Percentiles rank a stretch among this genome's conserved stretches.
phyloP scores from a whole-genome alignment of 2,888 invertebrate species.

The Lordiphosa andalusiaca region DNA sequence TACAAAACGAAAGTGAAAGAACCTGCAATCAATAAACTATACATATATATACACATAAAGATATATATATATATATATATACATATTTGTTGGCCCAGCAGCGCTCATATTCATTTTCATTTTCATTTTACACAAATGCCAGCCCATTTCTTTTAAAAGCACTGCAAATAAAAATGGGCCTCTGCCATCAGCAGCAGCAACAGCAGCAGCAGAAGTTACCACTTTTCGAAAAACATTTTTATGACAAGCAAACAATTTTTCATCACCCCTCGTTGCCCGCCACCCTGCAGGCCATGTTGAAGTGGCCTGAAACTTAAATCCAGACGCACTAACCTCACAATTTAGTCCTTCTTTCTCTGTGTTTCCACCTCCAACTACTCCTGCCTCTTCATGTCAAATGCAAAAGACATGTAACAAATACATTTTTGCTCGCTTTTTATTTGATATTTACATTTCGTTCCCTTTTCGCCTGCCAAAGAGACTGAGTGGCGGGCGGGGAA shows the following conservation, averaged over 20 bases:
- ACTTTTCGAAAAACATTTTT: conserved; percentile 36
- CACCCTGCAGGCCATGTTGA: conserved; percentile 18
- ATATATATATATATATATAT: conserved; percentile 1
- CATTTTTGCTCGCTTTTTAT: conserved; percentile 24
- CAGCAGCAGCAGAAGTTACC: conserved; percentile 19
- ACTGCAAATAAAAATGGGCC: conserved; percentile 27
- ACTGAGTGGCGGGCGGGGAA: conserved; percentile 10
- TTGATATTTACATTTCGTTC: conserved; percentile 40
- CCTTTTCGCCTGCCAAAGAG: conserved; percentile 22
- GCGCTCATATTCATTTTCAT: conserved; percentile 12
- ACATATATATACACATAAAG: conserved; percentile 2
- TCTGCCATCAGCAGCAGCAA: conserved; percentile 2
- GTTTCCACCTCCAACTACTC: background rate
- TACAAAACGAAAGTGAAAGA: background rate
- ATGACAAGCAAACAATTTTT: conserved; percentile 31
- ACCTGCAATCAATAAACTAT: conserved; percentile 14
- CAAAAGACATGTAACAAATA: conserved; percentile 23
- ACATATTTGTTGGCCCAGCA: background rate
- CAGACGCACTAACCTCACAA: conserved; percentile 16
- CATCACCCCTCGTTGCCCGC: background rate
- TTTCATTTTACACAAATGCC: conserved; percentile 31
- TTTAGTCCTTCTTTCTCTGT: conserved; percentile 6
- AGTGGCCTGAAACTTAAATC: conserved; percentile 32
- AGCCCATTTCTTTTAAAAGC: conserved; percentile 33
- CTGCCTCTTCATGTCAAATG: conserved; percentile 15